Conservation (phyloP, 2,888 invertebrate species). For the Phlogophora meticulosa region DNA sequence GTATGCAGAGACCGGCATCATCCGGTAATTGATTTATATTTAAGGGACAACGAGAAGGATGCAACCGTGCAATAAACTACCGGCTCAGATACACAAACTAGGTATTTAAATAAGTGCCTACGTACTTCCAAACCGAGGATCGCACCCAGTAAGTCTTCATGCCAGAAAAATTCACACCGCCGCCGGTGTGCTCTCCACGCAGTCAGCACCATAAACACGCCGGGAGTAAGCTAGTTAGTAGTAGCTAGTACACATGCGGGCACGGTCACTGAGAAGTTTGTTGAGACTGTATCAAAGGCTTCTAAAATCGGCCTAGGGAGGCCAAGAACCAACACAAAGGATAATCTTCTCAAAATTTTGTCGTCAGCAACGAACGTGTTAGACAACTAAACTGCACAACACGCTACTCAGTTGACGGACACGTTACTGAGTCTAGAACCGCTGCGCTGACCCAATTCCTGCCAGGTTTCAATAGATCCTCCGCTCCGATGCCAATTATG, state of each 20-base stretch:
- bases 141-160: background rate
- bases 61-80: background rate
- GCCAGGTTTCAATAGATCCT: constrained; percentile 51
- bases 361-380: constrained; percentile 24
- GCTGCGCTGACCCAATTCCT: constrained; percentile 52
- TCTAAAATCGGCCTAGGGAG: background rate
- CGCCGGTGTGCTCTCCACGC: background rate
- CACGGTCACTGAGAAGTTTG: constrained; percentile 8
- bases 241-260: background rate
- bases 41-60: background rate
- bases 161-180: background rate
- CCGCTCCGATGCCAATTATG: constrained; percentile 45
- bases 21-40: background rate
- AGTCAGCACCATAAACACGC: background rate
- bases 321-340: background rate
- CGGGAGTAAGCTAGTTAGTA: background rate
- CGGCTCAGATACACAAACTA: background rate
- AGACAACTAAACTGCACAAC: constrained; percentile 39
- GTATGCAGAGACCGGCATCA: no score
- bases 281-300: background rate
- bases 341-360: constrained; percentile 1
- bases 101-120: constrained; percentile 16
- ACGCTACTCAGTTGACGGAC: constrained; percentile 49
- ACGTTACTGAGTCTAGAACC: constrained; percentile 29
- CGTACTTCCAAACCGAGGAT: constrained; percentile 24